Evolutionary conservation across 2,888 invertebrate species (phyloP), one percentile per base, ranked within the genome.

Genomic region (Apotomis capreana): DNA sequence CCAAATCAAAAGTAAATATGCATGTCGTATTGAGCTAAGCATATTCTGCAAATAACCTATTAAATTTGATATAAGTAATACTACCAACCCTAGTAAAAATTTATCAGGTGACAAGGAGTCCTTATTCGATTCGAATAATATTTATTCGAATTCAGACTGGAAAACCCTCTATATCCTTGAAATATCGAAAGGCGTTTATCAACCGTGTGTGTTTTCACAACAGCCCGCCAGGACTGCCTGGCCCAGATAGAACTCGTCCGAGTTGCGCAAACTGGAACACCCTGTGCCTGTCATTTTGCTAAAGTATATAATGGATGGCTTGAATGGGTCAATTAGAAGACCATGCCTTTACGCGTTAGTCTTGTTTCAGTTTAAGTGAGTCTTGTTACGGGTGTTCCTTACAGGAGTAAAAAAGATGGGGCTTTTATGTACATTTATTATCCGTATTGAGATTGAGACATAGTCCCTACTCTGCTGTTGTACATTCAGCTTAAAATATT

Each of bases 221-320:
- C 65, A 10, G 59, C 13, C 75, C 74, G 74, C 75, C 75, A 76
- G 73, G 73, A 74, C 74, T 77, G 77, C 78, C 76, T 82, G 83
- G 77, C 80, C 85, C 77, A 84, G 78, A 83, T 84, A 84, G 76
- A 81, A 81, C 78, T 82, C 80, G 79, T 79, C 79, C 79, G 75
- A 83, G 79, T 78, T 65, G 78, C 75, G 81, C 77, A 74, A 80
- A 79, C 73, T 80, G 76, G 81, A 77, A 81, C 83, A 81, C 77
- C 72, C 74, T 76, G 77, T 72, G 72, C 37, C 64, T 60, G 62
- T 55, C 36, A 65, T 52, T 64, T 55, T 46, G 44, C 52, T 60
- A 15, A 52, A 40, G 49, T 44, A 13, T 55, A 15, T 37, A 13
- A 60, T 70, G 46, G 54, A 59, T 65, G 54, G 40, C 40, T 52